Percentiles rank a stretch among this genome's conserved stretches.
Conservation (phyloP, 2,797 vertebrate species). For the Lophotriccus pileatus region DNA sequence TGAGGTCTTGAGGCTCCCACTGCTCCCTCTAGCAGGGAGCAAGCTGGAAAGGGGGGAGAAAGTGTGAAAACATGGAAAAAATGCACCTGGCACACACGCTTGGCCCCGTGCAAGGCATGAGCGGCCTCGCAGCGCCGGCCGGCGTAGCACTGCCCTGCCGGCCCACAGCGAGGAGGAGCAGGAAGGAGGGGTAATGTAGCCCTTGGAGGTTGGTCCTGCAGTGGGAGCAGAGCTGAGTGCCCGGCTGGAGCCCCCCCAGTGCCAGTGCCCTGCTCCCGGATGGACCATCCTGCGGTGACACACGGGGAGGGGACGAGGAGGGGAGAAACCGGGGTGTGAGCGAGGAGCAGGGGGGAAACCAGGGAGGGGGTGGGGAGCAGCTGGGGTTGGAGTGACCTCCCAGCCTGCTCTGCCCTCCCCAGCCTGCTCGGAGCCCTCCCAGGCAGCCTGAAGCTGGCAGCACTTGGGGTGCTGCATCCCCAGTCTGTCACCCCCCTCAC, state of each 20-base stretch:
- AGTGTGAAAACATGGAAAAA: neutral
- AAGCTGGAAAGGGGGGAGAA: neutral
- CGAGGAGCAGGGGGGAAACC: neutral
- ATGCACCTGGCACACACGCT: rapidly evolving
- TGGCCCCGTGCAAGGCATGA: neutral
- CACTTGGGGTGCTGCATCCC: constrained; percentile 3
- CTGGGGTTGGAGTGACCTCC: neutral
- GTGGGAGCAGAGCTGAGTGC: neutral
- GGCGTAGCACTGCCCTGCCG: neutral
- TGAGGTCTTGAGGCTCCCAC: rapidly evolving
- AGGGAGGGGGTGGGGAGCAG: neutral
- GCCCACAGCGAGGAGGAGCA: neutral
- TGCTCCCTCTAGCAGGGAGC: neutral
- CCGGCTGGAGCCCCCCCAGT: neutral
- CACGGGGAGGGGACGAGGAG: neutral
- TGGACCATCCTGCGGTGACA: neutral
- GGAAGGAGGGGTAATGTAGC: neutral
- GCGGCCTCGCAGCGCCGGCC: rapidly evolving
- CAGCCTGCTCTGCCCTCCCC: constrained; percentile 39
- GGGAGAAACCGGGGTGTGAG: neutral
- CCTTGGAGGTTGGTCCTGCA: neutral
- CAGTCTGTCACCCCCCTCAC: neutral
- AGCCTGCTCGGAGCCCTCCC: constrained; percentile 28
- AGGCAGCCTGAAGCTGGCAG: constrained; percentile 65
- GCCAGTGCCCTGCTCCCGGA: neutral